A percentile compares a stretch with the other conserved stretches of the same genome.
Conservation (phyloP, 2,113 vertebrate species). For the Crotalus tigris region DNA sequence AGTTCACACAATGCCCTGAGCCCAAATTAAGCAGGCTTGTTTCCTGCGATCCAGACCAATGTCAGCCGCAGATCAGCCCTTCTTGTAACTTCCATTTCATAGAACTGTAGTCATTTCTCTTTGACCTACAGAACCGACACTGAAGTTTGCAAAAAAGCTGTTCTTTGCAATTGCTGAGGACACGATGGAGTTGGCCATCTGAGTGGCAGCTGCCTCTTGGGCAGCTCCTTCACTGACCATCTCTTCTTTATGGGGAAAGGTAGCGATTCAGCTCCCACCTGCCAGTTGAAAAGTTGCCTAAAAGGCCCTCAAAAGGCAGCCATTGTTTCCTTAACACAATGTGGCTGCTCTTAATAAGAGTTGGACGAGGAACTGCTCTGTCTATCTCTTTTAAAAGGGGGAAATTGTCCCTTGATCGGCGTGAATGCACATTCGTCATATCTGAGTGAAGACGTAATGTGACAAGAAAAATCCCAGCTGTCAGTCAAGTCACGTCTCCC, state of each 20-base stretch:
- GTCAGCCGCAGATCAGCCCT: not conserved
- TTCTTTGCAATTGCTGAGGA: not conserved
- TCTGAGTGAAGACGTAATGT: constrained; percentile 56
- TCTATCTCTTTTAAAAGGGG: constrained; percentile 18
- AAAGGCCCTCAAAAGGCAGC: not conserved
- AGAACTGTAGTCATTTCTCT: not conserved
- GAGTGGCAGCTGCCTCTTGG: fast-evolving
- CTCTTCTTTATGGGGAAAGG: not conserved
- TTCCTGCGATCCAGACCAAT: not conserved
- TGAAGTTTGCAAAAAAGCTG: not conserved
- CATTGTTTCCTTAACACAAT: not conserved
- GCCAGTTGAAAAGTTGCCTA: not conserved
- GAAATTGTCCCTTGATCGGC: constrained; percentile 39
- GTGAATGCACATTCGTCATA: constrained; percentile 9
- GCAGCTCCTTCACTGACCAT: not conserved
- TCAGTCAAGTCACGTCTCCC: constrained; percentile 46
- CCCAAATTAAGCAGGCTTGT: not conserved
- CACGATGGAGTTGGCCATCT: not conserved
- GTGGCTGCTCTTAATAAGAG: constrained; percentile 33
- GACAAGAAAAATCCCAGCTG: constrained; percentile 61
- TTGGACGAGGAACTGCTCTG: not conserved
- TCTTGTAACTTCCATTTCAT: not conserved
- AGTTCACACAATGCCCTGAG: not conserved
- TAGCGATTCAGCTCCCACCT: not conserved
- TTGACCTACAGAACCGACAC: not conserved